Conservation (phyloP, 1,140 invertebrate genomes). For the Drosophila teissieri region DNA sequence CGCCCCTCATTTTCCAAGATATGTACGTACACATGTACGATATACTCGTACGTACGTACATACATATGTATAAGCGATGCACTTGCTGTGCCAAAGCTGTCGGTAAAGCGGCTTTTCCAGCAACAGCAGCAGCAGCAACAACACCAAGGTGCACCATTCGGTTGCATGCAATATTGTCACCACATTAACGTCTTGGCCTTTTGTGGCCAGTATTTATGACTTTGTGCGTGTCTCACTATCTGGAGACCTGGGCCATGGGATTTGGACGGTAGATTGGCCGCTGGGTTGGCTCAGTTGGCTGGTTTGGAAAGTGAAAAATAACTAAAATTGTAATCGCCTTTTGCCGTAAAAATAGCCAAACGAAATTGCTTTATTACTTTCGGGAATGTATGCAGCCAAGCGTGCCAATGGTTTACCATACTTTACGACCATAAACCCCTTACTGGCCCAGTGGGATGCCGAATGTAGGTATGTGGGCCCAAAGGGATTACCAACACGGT, state of each 20-base stretch:
- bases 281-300: slow-evolving; percentile 7
- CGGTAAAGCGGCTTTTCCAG: slow-evolving; percentile 59
- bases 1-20: slow-evolving; percentile 7
- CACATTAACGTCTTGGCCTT: slow-evolving; percentile 82
- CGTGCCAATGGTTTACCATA: slow-evolving; percentile 41
- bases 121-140: slow-evolving; percentile 12
- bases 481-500: slow-evolving; percentile 33
- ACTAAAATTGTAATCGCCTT: slow-evolving; percentile 80
- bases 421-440: slow-evolving; percentile 26
- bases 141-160: slow-evolving; percentile 30
- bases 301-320: slow-evolving; percentile 82
- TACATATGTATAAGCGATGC: slow-evolving; percentile 7
- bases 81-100: slow-evolving; percentile 48
- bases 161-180: slow-evolving; percentile 82
- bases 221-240: slow-evolving; percentile 56
- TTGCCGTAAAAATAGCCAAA: slow-evolving; percentile 74
- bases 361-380: slow-evolving; percentile 75
- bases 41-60: too few relatives aligned
- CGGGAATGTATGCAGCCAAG: slow-evolving; percentile 28
- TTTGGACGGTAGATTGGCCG: slow-evolving; percentile 19
- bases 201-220: slow-evolving; percentile 81
- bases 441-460: slow-evolving; percentile 40
- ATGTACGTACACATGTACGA: background rate
- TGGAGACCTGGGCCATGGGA: slow-evolving; percentile 26
- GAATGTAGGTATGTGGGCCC: slow-evolving; percentile 28